These are phyloP conservation scores for Motacilla alba DNA, from an alignment of 2,113 vertebrate genomes.

Conservation along the genomic window DNA sequence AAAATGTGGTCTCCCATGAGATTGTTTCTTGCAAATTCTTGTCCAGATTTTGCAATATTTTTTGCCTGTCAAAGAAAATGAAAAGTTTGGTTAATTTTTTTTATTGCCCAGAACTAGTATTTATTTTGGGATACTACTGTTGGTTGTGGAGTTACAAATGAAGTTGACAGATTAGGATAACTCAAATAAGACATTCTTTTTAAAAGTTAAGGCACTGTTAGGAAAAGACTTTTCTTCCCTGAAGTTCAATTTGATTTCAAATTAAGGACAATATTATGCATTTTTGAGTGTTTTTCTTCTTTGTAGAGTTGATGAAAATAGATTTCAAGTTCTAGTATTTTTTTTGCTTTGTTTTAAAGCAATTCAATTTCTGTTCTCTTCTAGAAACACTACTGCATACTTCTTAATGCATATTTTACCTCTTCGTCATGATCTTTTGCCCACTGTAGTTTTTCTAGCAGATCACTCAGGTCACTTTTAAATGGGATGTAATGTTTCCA, in stretches of 20 bases:
- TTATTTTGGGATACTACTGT: not conserved
- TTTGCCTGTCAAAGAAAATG: conserved; percentile 75
- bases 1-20: conserved; percentile 93
- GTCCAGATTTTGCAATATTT: conserved; percentile 87
- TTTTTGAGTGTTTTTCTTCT: not conserved
- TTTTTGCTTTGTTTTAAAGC: not conserved
- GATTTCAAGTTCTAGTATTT: not conserved
- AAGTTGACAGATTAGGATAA: not conserved
- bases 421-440: conserved; percentile 90
- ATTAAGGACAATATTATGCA: not conserved
- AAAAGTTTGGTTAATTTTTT: not conserved
- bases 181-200: not conserved
- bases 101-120: not conserved
- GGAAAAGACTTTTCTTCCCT: not conserved
- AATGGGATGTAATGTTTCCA: conserved; percentile 96
- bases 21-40: conserved; percentile 88
- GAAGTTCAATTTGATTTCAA: not conserved
- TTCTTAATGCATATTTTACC: conserved; percentile 68
- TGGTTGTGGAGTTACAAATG: not conserved
- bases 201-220: not conserved
- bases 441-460: conserved; percentile 93
- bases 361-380: not conserved
- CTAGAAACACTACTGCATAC: not conserved
- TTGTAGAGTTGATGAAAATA: not conserved
- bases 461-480: conserved; percentile 88